phyloP scores from a whole-genome alignment of 1,140 invertebrate genomes.

The Olivierus martensii region DNA sequence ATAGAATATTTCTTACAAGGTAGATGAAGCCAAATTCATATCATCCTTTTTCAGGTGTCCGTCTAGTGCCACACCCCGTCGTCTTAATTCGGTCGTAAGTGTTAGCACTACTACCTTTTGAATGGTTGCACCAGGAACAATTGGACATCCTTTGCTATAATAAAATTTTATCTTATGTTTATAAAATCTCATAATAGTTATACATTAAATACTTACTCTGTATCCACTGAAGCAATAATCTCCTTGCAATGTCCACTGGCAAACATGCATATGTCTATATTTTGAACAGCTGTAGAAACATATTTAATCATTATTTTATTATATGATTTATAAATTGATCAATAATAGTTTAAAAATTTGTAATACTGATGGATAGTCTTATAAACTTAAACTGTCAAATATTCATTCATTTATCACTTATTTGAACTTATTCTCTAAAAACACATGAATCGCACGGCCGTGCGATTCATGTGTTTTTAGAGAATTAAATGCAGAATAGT shows the following conservation, averaged over 20 bases:
- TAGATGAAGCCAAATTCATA: slow-evolving; percentile 13
- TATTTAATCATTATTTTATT: no score
- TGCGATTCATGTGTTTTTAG: no score
- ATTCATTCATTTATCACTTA: no score
- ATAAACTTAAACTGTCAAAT: no score
- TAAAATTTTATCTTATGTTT: neutral
- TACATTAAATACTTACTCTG: slow-evolving; percentile 8
- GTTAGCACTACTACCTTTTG: slow-evolving; percentile 18
- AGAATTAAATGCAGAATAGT: no score
- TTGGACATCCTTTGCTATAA: slow-evolving; percentile 22
- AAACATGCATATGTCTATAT: slow-evolving; percentile 20
- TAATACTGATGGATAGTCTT: no score
- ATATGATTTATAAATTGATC: no score
- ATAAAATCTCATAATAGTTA: no score
- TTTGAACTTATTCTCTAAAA: no score
- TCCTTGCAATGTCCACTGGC: slow-evolving; percentile 15
- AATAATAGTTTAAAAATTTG: no score
- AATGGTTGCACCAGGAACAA: slow-evolving; percentile 20
- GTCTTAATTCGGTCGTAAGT: neutral
- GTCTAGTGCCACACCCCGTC: slow-evolving; percentile 15
- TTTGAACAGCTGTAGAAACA: slow-evolving; percentile 11
- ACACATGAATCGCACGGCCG: no score
- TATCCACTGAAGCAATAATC: slow-evolving; percentile 12
- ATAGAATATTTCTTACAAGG: slow-evolving; percentile 9
- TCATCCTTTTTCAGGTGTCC: slow-evolving; percentile 9